Conservation (phyloP, 1,140 invertebrate species). For the Stegodyphus dumicola region DNA sequence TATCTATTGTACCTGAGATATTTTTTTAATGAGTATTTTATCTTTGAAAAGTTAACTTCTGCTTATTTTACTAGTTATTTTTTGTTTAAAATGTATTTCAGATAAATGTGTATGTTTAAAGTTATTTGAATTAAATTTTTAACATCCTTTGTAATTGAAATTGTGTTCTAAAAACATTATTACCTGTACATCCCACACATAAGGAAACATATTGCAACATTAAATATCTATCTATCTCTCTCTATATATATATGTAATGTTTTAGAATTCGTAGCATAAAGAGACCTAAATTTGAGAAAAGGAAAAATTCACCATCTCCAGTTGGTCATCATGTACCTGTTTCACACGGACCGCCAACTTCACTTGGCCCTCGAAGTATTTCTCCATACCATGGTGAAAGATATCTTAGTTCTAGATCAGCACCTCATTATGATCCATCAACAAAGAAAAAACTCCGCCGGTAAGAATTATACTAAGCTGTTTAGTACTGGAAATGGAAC, state of each 20-base stretch:
- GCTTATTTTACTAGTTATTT: no score
- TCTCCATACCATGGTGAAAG: constrained; percentile 22
- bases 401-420: constrained; percentile 18
- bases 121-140: no score
- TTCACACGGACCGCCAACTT: background rate
- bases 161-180: no score
- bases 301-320: constrained; percentile 18
- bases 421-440: background rate
- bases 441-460: constrained; percentile 25
- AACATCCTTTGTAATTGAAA: no score
- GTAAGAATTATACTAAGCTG: background rate
- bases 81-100: no score
- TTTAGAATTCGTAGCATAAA: constrained; percentile 34
- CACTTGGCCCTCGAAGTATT: background rate
- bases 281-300: constrained; percentile 40
- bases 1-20: no score
- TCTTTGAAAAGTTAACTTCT: no score
- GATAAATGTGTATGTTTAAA: no score
- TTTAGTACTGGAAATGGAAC: no score
- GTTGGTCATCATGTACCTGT: background rate
- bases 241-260: background rate
- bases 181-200: no score
- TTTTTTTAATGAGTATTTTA: no score
- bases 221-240: no score
- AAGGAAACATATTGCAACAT: background rate